Evolutionary conservation across 2,113 vertebrate genomes (phyloP), one percentile per base, ranked within the genome.

Genomic region (Rhinoderma darwinii): DNA sequence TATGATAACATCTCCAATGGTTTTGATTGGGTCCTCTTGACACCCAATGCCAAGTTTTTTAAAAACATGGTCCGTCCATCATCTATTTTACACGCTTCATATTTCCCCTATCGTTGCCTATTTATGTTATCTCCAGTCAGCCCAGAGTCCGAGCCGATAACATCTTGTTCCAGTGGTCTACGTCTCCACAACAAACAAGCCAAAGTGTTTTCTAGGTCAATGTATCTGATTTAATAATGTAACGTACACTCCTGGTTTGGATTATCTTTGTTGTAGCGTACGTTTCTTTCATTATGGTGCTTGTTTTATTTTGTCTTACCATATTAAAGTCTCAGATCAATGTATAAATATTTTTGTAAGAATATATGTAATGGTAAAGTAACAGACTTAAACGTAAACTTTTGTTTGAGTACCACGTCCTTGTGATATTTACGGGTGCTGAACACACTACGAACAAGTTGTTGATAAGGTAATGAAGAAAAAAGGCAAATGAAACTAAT

Each of bases 141-240:
- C n/a, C 22, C 37, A 61, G 17, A 22, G 54, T 68, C 43, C 30
- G 22, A 32, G 14, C 22, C 37, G 73, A 84, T 84, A 63, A 18
- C 39, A 76, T 84, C 39, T 78, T 43, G 37, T 85, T 77, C 39
- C 41, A 78, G 44, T 63, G 35, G 12, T 76, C 18, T 39, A 41
- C 54, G 25, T 32, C 22, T 85, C 39, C 44, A 77, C 43, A 66
- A 59, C 56, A 85, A 75, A 77, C 30, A 47, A 47, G 15, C 11
- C n/a, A 17, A 41, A 35, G 51, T 44, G n/a, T 44, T 76, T 59
- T 30, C 12, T n/a, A 41, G 72, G 47, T 72, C 37, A 75, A 44
- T 44, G 41, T 85, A 77, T 77, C 83, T 75, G 82, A 68, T 74
- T 14, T n/a, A 43, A 44, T 22, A 27, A 30, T 84, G 83, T 76